Base-by-base conservation (phyloP, 1,140 invertebrate species). In the Oedothorax gibbosus region DNA sequence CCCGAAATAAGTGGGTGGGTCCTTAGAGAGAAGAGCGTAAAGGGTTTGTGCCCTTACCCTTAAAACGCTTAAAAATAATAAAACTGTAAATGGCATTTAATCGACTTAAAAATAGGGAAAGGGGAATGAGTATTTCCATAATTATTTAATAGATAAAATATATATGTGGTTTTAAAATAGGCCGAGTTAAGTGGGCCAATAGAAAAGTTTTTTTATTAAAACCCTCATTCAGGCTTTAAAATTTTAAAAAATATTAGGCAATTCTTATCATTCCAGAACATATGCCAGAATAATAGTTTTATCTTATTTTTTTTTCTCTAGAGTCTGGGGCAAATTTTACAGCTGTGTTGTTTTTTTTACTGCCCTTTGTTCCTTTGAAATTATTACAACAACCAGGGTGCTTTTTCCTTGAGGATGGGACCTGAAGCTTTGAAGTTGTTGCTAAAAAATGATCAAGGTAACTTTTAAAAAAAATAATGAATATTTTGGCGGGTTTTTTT, bases 401-500 rank as follows among this genome's bases (percentile, higher is more conserved):
- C 90, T 99, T 5, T n/a, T 98, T 95, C 88, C 92, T 99, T 78
- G 97, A 99, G 91, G 97, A 99, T 91, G n/a, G 96, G 97, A n/a
- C 98, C 98, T 7, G 97, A 98, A 90, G 94, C 94, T 97, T 99
- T 91, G 94, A 96, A 91, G 94, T 98, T 21, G 91, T 94, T 87
- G 97, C 96, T 0, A 96, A 94, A 90, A n/a, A 97, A 99, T 92
- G 93, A 94, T 85, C 94, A 97, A 92, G 96, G 95, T 96, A 81
- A 80, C 11, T n/a, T 64, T 7, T 64, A n/a, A 64, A 64, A 64
- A 18, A 15, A 20, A 12, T 64, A 18, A 64, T 64, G 3, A 64
- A 64, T 62, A n/a, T 60, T 6, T 60, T 60, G 15, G 10, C 20
- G 12, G 2, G 12, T 12, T 60, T 60, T 7, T 60, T 60, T 60